Evolutionary conservation across 1,140 invertebrate species (phyloP).

Genomic region (Bombus impatiens): DNA sequence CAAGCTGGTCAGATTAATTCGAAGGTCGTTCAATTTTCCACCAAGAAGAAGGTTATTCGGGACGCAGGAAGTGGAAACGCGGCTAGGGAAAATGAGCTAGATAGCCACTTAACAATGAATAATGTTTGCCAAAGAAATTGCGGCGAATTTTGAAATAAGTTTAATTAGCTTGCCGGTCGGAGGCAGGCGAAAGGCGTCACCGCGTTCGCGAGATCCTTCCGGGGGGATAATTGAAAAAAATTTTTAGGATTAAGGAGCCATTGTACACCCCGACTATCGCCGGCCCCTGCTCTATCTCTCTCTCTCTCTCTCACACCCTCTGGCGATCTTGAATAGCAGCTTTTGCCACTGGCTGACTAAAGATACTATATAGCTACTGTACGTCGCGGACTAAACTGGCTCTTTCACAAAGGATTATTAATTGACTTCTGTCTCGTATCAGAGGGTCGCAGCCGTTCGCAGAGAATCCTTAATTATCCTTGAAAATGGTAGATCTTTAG

Average conservation of each 20-base stretch:
- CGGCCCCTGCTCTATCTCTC: background rate
- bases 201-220: slow-evolving; percentile 31
- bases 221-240: slow-evolving; percentile 67
- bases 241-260: slow-evolving; percentile 66
- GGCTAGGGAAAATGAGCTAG: slow-evolving; percentile 31
- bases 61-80: slow-evolving; percentile 26
- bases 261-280: slow-evolving; percentile 44
- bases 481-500: slow-evolving; percentile 63
- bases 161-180: slow-evolving; percentile 59
- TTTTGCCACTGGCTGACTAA: slow-evolving; percentile 33
- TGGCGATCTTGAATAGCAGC: slow-evolving; percentile 61
- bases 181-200: background rate
- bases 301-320: background rate
- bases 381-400: slow-evolving; percentile 62
- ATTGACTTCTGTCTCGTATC: slow-evolving; percentile 72
- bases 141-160: slow-evolving; percentile 69
- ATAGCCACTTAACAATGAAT: slow-evolving; percentile 64
- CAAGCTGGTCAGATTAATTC: slow-evolving; percentile 48
- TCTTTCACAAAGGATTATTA: slow-evolving; percentile 71
- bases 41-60: slow-evolving; percentile 40
- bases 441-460: slow-evolving; percentile 65
- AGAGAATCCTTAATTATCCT: slow-evolving; percentile 68
- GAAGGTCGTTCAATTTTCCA: slow-evolving; percentile 53
- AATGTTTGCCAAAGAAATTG: slow-evolving; percentile 71
- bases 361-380: slow-evolving; percentile 67